Percentiles rank a stretch among this genome's conserved stretches.
Conservation (phyloP, 2,113 vertebrate genomes). For the Hippopotamus amphibius region DNA sequence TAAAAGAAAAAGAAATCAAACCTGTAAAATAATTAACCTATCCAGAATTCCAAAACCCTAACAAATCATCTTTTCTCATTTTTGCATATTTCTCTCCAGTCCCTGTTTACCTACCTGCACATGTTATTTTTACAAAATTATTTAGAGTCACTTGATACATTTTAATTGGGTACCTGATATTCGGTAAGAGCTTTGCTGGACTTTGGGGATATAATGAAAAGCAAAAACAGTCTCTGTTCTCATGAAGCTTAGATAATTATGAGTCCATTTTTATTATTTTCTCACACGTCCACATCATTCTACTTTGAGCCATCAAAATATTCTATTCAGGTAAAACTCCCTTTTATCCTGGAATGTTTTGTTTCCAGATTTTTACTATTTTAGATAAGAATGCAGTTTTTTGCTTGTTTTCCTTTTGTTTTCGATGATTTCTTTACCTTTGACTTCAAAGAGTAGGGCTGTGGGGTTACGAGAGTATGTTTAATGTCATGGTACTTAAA, state of each 20-base stretch:
- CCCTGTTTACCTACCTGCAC: background rate
- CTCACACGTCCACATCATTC: background rate
- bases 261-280: background rate
- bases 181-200: background rate
- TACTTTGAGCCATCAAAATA: background rate
- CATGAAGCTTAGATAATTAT: background rate
- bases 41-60: background rate
- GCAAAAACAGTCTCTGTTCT: background rate
- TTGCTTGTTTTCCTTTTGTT: background rate
- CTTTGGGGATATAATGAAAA: background rate
- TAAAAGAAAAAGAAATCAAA: background rate
- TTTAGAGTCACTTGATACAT: background rate
- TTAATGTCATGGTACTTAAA: background rate
- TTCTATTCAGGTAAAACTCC: background rate
- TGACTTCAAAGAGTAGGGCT: background rate
- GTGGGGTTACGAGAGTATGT: background rate
- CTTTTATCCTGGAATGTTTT: background rate
- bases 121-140: background rate
- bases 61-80: background rate
- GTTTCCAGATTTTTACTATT: background rate
- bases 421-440: background rate
- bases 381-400: background rate
- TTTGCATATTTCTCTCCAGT: background rate
- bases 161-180: background rate
- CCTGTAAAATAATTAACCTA: background rate